phyloP scores from a whole-genome alignment of 2,113 vertebrate genomes.

The Cricetomys ansorgei region DNA sequence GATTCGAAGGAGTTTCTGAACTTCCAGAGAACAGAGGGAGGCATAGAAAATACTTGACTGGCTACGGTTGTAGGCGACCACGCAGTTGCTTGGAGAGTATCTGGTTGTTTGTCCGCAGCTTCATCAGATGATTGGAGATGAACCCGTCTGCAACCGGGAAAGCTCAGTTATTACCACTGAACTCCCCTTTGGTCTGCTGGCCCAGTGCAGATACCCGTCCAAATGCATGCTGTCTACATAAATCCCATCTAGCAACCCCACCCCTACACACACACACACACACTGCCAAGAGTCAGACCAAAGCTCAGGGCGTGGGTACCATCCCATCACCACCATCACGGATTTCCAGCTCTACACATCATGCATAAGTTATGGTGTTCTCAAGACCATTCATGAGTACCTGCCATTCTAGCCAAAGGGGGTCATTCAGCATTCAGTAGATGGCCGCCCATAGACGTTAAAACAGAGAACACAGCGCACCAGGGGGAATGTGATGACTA shows the following conservation, averaged over 20 bases:
- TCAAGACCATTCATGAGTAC: neutral
- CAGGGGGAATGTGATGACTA: neutral
- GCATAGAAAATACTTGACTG: neutral
- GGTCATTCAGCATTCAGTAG: neutral
- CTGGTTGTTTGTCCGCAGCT: neutral
- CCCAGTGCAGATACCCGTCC: neutral
- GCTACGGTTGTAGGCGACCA: neutral
- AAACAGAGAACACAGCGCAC: neutral
- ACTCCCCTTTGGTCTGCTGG: neutral
- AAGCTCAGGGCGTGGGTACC: neutral
- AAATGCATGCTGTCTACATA: neutral
- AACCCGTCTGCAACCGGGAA: neutral
- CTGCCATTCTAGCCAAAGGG: neutral
- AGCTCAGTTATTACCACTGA: neutral
- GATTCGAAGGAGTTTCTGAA: neutral
- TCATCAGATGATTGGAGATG: neutral
- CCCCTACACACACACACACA: neutral
- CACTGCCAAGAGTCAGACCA: neutral
- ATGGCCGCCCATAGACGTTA: neutral
- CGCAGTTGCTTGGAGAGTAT: no score
- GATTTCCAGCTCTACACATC: neutral
- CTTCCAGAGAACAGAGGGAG: neutral
- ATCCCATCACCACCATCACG: no score
- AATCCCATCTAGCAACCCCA: neutral
- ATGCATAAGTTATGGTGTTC: neutral